A percentile compares a stretch with the other conserved stretches of the same genome.
Conservation (phyloP, 2,797 vertebrate genomes). For the Delichon dasypus region DNA sequence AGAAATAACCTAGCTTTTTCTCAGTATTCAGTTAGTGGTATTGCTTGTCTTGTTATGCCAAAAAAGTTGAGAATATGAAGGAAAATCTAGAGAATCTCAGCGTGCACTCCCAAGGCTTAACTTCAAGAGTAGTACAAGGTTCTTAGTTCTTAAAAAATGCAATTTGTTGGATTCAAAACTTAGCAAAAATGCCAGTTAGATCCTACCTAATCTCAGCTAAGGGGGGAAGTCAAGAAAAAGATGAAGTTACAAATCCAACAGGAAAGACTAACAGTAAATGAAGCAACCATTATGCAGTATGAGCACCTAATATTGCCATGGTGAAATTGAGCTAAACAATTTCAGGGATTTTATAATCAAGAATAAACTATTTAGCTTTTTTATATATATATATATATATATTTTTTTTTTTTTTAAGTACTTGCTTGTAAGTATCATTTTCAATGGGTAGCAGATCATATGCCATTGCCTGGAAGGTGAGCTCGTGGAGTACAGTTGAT, state of each 20-base stretch:
- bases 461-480: slow-evolving; percentile 98
- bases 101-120: background rate
- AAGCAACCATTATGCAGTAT: background rate
- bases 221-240: background rate
- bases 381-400: no score
- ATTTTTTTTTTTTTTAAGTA: slow-evolving; percentile 28
- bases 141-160: background rate
- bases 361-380: background rate
- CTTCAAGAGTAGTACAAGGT: background rate
- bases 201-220: background rate
- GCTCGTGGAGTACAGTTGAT: slow-evolving; percentile 93
- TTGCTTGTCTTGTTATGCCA: background rate
- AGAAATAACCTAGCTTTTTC: background rate
- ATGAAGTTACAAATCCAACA: background rate
- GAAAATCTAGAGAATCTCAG: background rate
- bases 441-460: slow-evolving; percentile 91
- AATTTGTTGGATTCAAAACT: background rate
- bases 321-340: background rate
- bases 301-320: background rate
- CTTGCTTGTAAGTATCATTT: slow-evolving; percentile 91
- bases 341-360: background rate
- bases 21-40: background rate
- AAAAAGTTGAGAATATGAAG: background rate
- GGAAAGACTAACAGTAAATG: background rate
- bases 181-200: background rate